A percentile compares a stretch with the other conserved stretches of the same genome.
Evolutionary conservation across 2,888 invertebrate species (phyloP).

Genomic region (Drosophila atripex): DNA sequence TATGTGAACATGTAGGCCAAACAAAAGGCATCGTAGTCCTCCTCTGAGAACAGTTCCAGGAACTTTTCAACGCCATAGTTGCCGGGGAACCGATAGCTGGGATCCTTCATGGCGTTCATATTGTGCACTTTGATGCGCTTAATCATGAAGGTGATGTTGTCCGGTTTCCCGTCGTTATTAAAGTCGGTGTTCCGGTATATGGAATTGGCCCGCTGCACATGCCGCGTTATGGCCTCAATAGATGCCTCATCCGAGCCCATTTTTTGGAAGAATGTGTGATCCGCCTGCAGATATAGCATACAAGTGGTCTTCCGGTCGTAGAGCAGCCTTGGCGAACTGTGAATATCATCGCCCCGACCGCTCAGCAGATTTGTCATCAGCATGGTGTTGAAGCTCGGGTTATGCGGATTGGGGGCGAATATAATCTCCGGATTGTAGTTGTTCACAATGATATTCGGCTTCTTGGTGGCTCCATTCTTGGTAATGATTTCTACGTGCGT

Average conservation of each 20-base stretch:
- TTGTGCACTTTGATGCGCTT: slow-evolving; percentile 97
- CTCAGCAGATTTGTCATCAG: slow-evolving; percentile 80
- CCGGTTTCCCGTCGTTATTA: slow-evolving; percentile 95
- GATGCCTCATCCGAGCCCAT: slow-evolving; percentile 97
- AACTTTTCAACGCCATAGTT: slow-evolving; percentile 99
- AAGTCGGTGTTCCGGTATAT: slow-evolving; percentile 95
- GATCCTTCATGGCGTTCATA: slow-evolving; percentile 92
- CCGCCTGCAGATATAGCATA: slow-evolving; percentile 97
- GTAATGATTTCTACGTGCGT: slow-evolving; percentile 88
- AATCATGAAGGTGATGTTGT: slow-evolving; percentile 97
- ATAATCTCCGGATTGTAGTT: slow-evolving; percentile 85
- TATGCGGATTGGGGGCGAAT: slow-evolving; percentile 80
- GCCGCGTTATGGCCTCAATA: slow-evolving; percentile 97
- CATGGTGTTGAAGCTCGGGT: slow-evolving; percentile 82
- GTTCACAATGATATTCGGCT: slow-evolving; percentile 87
- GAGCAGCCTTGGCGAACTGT: slow-evolving; percentile 81
- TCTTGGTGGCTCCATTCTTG: slow-evolving; percentile 87
- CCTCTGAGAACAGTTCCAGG: slow-evolving; percentile 98
- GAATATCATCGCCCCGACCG: slow-evolving; percentile 74
- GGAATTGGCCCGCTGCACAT: slow-evolving; percentile 96
- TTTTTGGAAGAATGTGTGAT: slow-evolving; percentile 97
- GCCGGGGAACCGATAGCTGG: slow-evolving; percentile 94
- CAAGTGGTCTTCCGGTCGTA: slow-evolving; percentile 95
- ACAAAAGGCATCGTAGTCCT: slow-evolving; percentile 99
- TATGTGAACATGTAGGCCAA: slow-evolving; percentile 99